Evolutionary conservation across 2,797 vertebrate species (phyloP).

Genomic region (Gymnothorax javanicus): DNA sequence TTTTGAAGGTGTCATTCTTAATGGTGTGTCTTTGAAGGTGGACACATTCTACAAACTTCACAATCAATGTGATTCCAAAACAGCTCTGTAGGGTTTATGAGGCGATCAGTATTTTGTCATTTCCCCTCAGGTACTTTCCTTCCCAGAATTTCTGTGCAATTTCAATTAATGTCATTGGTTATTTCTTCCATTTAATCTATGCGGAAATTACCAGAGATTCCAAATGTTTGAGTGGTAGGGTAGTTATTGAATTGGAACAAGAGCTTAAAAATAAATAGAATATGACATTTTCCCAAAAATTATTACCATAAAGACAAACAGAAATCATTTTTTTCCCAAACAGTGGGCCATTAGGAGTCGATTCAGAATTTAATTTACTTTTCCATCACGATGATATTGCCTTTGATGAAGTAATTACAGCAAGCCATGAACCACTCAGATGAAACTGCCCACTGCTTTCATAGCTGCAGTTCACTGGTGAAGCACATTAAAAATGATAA

Average conservation of each 20-base stretch:
- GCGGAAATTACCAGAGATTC: too few relatives aligned
- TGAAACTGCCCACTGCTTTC: background rate
- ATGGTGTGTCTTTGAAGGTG: too few relatives aligned
- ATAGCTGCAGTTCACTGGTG: background rate
- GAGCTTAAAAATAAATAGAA: background rate
- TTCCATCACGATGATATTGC: background rate
- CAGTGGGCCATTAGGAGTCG: background rate
- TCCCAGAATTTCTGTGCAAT: too few relatives aligned
- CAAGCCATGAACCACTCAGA: background rate
- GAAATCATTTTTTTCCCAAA: background rate
- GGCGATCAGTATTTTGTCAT: too few relatives aligned
- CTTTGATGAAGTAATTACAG: background rate
- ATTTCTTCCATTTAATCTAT: too few relatives aligned
- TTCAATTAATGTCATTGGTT: too few relatives aligned
- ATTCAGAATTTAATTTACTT: background rate
- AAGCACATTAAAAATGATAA: background rate
- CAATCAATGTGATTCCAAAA: too few relatives aligned
- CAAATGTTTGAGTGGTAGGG: too few relatives aligned
- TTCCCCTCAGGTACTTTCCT: too few relatives aligned
- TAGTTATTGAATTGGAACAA: background rate
- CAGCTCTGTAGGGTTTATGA: too few relatives aligned
- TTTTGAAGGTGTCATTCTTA: too few relatives aligned
- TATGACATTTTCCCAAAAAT: background rate
- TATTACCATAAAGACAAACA: background rate
- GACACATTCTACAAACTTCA: too few relatives aligned